Evolutionary conservation across 2,113 vertebrate genomes (phyloP).

Genomic region (Microcebus murinus): DNA sequence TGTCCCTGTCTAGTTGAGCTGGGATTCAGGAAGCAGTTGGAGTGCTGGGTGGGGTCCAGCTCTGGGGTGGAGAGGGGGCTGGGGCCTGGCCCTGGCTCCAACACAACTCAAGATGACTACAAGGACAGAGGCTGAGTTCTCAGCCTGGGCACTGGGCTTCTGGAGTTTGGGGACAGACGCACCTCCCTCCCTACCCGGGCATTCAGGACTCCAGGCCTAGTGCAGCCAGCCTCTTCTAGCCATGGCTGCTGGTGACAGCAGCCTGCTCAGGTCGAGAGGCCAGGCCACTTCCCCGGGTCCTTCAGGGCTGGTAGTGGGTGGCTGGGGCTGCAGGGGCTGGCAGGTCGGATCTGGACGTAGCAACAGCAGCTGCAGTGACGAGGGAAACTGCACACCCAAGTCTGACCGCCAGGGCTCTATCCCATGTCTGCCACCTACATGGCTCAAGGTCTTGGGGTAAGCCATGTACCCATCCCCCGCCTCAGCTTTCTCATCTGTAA

Average conservation of each 20-base stretch:
- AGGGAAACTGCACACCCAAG: neutral
- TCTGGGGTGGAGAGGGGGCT: neutral
- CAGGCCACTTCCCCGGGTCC: neutral
- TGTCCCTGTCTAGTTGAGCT: neutral
- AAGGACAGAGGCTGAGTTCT: neutral
- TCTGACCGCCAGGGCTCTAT: neutral
- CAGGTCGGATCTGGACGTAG: neutral
- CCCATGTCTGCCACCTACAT: neutral
- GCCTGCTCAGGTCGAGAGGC: neutral
- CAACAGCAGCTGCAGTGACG: neutral
- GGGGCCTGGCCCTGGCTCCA: neutral
- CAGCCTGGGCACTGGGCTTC: neutral
- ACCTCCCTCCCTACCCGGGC: too few species aligned
- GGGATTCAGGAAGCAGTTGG: neutral
- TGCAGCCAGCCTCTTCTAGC: too few species aligned
- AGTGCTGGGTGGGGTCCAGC: neutral
- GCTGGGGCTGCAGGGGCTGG: neutral
- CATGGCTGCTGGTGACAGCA: neutral
- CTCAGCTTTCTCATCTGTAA: neutral
- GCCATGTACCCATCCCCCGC: neutral
- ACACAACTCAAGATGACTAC: neutral
- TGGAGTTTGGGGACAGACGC: neutral
- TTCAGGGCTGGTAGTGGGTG: neutral
- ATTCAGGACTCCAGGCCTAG: neutral
- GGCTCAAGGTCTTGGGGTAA: neutral